Conservation (phyloP, 1,140 invertebrate genomes). For the Macrosteles quadrilineatus region DNA sequence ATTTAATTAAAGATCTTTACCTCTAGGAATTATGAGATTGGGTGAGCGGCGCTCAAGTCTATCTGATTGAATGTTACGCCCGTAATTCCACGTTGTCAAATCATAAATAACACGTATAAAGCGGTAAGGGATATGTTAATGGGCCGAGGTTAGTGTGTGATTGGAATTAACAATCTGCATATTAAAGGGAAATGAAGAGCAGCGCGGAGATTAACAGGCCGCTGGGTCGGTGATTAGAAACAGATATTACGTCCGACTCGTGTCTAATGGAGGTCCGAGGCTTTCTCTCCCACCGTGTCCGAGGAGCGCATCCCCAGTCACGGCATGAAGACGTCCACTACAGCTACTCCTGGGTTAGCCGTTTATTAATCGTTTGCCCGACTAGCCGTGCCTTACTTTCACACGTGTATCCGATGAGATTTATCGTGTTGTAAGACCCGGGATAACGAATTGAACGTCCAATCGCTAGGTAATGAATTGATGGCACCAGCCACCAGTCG, state of each 20-base stretch:
- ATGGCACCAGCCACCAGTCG: too few species aligned
- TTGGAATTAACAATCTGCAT: slow-evolving; percentile 24
- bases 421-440: too few species aligned
- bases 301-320: too few species aligned
- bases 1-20: slow-evolving; percentile 27
- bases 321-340: too few species aligned
- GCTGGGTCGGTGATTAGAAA: slow-evolving; percentile 5
- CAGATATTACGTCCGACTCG: slow-evolving; percentile 22
- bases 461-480: too few species aligned
- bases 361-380: too few species aligned
- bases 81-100: slow-evolving; percentile 25
- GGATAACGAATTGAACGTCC: too few species aligned
- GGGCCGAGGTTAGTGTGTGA: slow-evolving; percentile 5
- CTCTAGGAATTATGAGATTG: slow-evolving; percentile 14
- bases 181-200: slow-evolving; percentile 23
- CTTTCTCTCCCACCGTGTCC: too few species aligned
- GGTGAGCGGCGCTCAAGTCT: slow-evolving; percentile 6
- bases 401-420: too few species aligned
- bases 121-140: slow-evolving; percentile 26
- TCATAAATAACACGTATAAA: slow-evolving; percentile 25
- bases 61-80: slow-evolving; percentile 25
- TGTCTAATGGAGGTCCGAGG: slow-evolving; percentile 11
- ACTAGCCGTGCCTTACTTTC: too few species aligned
- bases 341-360: too few species aligned
- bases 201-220: neutral